phyloP scores from a whole-genome alignment of 2,797 vertebrate species.

The Aldrovandia affinis region DNA sequence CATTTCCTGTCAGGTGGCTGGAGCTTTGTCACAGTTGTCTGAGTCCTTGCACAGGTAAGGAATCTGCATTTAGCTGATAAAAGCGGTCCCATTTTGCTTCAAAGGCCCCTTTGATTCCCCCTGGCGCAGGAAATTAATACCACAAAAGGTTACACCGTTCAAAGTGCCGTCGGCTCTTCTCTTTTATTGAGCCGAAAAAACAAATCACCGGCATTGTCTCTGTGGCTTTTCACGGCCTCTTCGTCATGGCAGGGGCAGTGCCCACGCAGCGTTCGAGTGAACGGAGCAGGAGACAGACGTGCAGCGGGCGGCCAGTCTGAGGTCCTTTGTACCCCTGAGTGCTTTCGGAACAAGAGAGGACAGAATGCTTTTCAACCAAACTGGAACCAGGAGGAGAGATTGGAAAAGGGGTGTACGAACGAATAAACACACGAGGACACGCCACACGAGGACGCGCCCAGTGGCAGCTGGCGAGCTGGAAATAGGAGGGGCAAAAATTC shows the following conservation, averaged over 20 bases:
- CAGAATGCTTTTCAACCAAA: not conserved
- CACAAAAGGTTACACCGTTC: slow-evolving; percentile 17
- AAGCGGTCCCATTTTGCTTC: slow-evolving; percentile 1
- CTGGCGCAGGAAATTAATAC: slow-evolving; percentile 15
- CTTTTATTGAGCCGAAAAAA: slow-evolving; percentile 33
- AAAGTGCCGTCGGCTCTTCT: not conserved
- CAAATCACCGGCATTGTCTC: slow-evolving; percentile 21
- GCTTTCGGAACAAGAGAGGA: slow-evolving; percentile 20
- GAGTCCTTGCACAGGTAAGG: not conserved
- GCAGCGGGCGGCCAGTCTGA: slow-evolving; percentile 24
- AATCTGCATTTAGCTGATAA: slow-evolving; percentile 22
- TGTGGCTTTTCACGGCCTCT: slow-evolving; percentile 19
- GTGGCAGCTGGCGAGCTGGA: too few relatives aligned
- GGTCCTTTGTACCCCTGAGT: slow-evolving; percentile 33
- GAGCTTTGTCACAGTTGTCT: not conserved
- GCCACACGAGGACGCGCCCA: too few relatives aligned
- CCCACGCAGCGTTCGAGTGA: slow-evolving; percentile 29
- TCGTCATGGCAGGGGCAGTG: slow-evolving; percentile 22
- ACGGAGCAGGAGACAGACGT: slow-evolving; percentile 26
- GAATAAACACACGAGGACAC: not conserved
- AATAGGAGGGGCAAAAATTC: too few relatives aligned
- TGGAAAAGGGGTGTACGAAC: not conserved
- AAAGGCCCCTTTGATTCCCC: slow-evolving; percentile 15
- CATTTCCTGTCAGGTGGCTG: not conserved
- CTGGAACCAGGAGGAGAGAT: slow-evolving; percentile 16